phyloP scores from a whole-genome alignment of 1,140 invertebrate genomes.

The Saccostrea cuccullata region DNA sequence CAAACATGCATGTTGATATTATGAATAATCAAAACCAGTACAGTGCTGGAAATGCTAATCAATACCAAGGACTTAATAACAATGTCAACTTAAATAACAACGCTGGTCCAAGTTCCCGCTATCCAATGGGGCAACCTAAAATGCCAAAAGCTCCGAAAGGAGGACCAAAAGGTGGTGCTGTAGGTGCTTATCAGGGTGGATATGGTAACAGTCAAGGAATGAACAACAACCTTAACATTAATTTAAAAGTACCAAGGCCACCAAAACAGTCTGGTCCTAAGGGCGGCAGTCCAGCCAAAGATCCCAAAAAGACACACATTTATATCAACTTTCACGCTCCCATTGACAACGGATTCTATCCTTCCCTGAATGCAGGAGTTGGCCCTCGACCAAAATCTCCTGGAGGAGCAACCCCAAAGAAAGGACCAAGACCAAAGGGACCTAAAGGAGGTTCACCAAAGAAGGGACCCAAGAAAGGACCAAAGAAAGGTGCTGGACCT shows the following conservation, averaged over 20 bases:
- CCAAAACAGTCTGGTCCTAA: background rate
- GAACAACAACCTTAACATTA: constrained; percentile 14
- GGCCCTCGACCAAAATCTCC: background rate
- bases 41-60: background rate
- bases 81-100: constrained; percentile 27
- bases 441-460: background rate
- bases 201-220: constrained; percentile 24
- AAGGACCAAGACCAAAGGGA: constrained; percentile 1
- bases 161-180: background rate
- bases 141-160: constrained; percentile 1
- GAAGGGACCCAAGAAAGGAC: constrained; percentile 22
- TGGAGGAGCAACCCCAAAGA: constrained; percentile 5
- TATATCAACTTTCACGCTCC: constrained; percentile 16
- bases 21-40: constrained; percentile 23
- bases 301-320: constrained; percentile 26
- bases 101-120: background rate
- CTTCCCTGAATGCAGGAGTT: background rate
- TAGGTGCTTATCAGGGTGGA: constrained; percentile 10
- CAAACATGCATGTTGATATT: constrained; percentile 34
- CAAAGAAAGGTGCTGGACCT: background rate
- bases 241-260: constrained; percentile 1
- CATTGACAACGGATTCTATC: constrained; percentile 8
- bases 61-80: constrained; percentile 16
- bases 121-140: background rate
- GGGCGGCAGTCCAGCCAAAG: background rate